A percentile compares a stretch with the other conserved stretches of the same genome.
phyloP scores from a whole-genome alignment of 2,113 vertebrate species.

The Prunella himalayana region DNA sequence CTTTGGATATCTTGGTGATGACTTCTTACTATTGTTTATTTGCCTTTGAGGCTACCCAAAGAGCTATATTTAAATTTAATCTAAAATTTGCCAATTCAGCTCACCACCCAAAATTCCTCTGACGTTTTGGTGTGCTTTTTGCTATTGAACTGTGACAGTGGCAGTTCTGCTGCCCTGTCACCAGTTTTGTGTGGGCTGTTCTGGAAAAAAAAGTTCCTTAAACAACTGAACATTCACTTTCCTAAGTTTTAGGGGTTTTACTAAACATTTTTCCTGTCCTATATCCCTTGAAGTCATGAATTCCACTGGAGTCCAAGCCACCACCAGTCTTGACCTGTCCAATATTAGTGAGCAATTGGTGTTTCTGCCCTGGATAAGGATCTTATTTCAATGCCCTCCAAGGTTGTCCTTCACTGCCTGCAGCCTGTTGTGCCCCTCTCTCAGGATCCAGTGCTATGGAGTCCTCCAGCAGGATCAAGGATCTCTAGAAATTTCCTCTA shows the following conservation, averaged over 20 bases:
- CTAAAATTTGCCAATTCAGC: background rate
- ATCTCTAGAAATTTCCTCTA: background rate
- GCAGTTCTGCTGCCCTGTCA: background rate
- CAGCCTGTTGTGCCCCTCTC: background rate
- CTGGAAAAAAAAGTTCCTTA: background rate
- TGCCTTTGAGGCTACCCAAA: background rate
- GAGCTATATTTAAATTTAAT: background rate
- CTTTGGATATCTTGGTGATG: background rate
- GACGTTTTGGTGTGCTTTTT: background rate
- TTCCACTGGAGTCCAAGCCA: background rate
- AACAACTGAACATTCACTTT: background rate
- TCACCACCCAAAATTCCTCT: background rate
- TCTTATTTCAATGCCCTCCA: background rate
- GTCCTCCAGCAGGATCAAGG: background rate
- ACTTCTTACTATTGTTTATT: background rate
- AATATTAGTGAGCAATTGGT: background rate
- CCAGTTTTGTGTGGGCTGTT: background rate
- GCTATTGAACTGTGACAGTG: background rate
- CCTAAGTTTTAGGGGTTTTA: background rate
- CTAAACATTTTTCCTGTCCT: background rate
- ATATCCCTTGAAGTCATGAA: background rate
- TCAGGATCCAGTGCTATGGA: background rate
- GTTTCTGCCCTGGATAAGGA: background rate
- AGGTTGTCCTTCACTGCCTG: background rate
- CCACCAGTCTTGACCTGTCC: background rate